Evolutionary conservation across 2,797 vertebrate genomes (phyloP).

Genomic region (Phoebastria nigripes): DNA sequence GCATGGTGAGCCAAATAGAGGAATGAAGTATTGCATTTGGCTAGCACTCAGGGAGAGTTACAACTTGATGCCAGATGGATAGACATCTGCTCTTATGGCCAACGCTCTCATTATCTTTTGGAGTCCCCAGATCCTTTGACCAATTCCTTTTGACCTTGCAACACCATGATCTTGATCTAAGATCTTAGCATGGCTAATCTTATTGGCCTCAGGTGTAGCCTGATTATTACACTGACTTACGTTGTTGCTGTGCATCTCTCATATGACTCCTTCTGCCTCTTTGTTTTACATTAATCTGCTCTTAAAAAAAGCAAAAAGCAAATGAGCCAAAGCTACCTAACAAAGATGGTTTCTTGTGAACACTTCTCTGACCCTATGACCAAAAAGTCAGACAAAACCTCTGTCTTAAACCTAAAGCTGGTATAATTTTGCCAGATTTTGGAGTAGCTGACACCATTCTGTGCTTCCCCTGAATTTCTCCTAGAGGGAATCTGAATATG

Average conservation of each 20-base stretch:
- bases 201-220: background rate
- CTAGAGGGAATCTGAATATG: background rate
- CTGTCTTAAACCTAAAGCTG: background rate
- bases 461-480: background rate
- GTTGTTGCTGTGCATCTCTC: background rate
- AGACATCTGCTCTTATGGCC: background rate
- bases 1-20: background rate
- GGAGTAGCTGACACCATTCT: background rate
- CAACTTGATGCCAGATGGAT: background rate
- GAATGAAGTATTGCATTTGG: background rate
- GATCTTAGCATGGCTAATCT: background rate
- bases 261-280: background rate
- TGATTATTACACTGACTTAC: accelerated
- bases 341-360: background rate
- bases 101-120: background rate
- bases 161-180: background rate
- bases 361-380: accelerated
- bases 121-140: background rate
- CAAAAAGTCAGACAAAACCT: background rate
- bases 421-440: background rate
- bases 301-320: background rate
- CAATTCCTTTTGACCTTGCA: background rate
- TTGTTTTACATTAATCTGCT: background rate
- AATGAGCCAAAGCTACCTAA: background rate
- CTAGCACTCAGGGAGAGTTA: too few relatives aligned